Evolutionary conservation across 2,797 vertebrate genomes (phyloP).

Genomic region (Prunella strophiata): DNA sequence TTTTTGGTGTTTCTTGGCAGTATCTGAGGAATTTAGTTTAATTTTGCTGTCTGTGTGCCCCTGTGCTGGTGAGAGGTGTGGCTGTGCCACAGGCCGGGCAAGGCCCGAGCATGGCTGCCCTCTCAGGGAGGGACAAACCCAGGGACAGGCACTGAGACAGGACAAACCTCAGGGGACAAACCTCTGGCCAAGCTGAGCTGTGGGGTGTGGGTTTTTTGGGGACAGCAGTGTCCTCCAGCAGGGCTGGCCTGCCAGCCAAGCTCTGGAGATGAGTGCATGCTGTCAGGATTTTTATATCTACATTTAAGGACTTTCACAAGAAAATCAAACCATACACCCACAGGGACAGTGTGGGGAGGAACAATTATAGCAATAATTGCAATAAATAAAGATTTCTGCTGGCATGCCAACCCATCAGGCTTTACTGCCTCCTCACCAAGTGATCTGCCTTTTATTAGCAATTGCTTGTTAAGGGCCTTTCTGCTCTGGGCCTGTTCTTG

Average conservation of each 20-base stretch:
- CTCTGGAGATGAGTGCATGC: not conserved
- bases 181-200: not conserved
- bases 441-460: not conserved
- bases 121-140: not conserved
- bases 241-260: not conserved
- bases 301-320: not conserved
- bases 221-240: not conserved
- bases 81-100: not conserved
- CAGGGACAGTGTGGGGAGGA: not conserved
- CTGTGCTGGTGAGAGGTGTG: not conserved
- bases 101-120: rapidly evolving
- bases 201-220: not conserved
- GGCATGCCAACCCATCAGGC: not conserved
- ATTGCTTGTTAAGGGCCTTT: not conserved
- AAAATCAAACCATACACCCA: not conserved
- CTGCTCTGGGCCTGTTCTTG: not conserved
- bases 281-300: not conserved
- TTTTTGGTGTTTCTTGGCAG: not conserved
- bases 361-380: not conserved
- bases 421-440: not conserved
- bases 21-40: rapidly evolving
- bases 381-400: not conserved
- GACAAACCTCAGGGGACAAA: rapidly evolving
- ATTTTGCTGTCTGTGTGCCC: not conserved
- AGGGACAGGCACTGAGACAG: not conserved